Percentiles rank a stretch among this genome's conserved stretches.
Evolutionary conservation across 2,113 vertebrate species (phyloP).

Genomic region (Eulemur macaco): DNA sequence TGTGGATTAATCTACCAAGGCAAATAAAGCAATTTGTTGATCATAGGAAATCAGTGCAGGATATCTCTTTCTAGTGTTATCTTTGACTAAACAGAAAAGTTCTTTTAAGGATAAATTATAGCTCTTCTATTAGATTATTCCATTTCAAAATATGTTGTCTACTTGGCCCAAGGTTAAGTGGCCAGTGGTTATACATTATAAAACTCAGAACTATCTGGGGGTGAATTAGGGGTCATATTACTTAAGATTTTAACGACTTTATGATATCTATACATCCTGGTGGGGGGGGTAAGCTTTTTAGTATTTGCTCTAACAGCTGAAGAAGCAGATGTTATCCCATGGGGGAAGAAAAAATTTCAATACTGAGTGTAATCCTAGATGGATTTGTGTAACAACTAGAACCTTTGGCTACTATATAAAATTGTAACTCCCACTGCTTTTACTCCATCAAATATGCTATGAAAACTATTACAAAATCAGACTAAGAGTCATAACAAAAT

Average conservation of each 20-base stretch:
- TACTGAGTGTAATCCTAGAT: background rate
- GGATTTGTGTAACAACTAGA: background rate
- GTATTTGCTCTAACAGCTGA: background rate
- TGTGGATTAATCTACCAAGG: background rate
- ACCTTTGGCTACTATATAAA: background rate
- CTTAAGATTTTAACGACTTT: background rate
- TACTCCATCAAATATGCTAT: background rate
- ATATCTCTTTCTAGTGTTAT: background rate
- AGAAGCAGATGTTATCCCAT: background rate
- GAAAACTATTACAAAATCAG: background rate
- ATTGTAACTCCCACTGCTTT: background rate
- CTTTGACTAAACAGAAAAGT: background rate
- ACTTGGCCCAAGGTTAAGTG: background rate
- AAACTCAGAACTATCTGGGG: background rate
- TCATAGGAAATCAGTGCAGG: background rate
- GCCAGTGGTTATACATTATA: background rate
- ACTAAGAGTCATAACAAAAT: background rate
- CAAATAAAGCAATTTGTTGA: background rate
- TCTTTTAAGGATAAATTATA: background rate
- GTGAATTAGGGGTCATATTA: background rate
- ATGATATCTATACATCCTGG: background rate
- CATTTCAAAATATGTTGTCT: background rate
- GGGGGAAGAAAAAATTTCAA: background rate
- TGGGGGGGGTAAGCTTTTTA: background rate
- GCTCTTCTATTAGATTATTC: background rate